Percentiles rank a stretch among this genome's conserved stretches.
Conservation (phyloP, 2,113 vertebrate genomes). For the Vicugna pacos region DNA sequence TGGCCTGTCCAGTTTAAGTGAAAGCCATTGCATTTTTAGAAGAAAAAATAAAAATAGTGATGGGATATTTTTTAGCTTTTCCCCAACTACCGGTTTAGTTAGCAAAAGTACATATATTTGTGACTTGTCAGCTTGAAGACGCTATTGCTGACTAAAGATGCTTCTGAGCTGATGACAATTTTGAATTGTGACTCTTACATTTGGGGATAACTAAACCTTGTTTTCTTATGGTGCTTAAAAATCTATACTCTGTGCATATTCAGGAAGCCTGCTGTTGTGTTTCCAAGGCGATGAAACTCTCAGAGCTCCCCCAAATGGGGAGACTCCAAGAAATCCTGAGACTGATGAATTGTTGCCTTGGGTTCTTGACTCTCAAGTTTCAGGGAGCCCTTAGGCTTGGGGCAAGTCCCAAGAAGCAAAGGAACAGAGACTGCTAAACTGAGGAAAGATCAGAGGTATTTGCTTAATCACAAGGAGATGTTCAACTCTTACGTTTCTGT, state of each 20-base stretch:
- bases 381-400: background rate
- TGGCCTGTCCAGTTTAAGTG: background rate
- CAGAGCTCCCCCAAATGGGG: background rate
- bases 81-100: background rate
- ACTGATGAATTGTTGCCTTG: background rate
- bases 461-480: background rate
- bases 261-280: constrained; percentile 46
- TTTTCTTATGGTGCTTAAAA: constrained; percentile 53
- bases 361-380: background rate
- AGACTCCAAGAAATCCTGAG: background rate
- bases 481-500: background rate
- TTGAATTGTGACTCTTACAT: constrained; percentile 39
- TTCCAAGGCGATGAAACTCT: constrained; percentile 71
- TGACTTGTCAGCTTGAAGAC: constrained; percentile 18
- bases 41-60: background rate
- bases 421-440: background rate
- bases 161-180: background rate
- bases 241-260: constrained; percentile 1
- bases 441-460: background rate
- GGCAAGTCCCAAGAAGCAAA: background rate
- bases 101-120: constrained; percentile 43
- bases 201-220: background rate
- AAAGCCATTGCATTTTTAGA: constrained; percentile 35
- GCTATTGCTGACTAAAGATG: constrained; percentile 19
- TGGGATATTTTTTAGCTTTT: constrained; percentile 17